A percentile compares a stretch with the other conserved stretches of the same genome.
Evolutionary conservation across 2,797 vertebrate genomes (phyloP).

Genomic region (Pantherophis alleghaniensis): DNA sequence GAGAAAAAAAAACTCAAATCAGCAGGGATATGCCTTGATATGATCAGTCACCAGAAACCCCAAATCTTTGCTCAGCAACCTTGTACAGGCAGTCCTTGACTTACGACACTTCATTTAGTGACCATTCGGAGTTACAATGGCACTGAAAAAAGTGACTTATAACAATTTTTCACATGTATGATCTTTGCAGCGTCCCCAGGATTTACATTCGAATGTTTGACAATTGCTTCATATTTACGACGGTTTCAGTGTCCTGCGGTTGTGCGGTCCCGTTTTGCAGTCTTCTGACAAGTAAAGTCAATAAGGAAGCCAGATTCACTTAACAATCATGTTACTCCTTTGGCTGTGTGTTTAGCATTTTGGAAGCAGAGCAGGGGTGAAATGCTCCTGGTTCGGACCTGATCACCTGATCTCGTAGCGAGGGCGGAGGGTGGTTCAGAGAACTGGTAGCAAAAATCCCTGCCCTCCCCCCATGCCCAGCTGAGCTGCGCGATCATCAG

Average conservation of each 20-base stretch:
- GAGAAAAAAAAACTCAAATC: constrained; percentile 78
- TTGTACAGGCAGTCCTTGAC: not conserved
- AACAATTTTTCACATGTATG: no score
- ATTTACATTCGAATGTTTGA: no score
- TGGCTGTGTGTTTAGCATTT: not conserved
- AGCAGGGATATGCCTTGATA: constrained; percentile 27
- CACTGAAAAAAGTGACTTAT: no score
- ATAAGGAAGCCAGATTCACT: not conserved
- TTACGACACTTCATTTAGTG: not conserved
- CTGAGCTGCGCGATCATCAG: no score
- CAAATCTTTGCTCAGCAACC: not conserved
- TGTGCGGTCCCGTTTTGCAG: not conserved
- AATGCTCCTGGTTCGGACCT: no score
- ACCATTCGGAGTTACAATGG: no score
- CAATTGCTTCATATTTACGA: not conserved
- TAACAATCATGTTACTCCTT: no score
- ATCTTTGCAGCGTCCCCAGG: no score
- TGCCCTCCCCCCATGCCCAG: no score
- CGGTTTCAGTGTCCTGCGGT: not conserved
- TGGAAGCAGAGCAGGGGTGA: not conserved
- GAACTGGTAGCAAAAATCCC: no score
- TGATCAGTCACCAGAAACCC: constrained; percentile 1
- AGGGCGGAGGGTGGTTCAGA: no score
- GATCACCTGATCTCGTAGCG: no score
- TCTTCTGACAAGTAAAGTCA: not conserved